Percentiles rank a stretch among this genome's conserved stretches.
Conservation (phyloP, 2,797 vertebrate species). For the Oceanodroma leucorhoa region DNA sequence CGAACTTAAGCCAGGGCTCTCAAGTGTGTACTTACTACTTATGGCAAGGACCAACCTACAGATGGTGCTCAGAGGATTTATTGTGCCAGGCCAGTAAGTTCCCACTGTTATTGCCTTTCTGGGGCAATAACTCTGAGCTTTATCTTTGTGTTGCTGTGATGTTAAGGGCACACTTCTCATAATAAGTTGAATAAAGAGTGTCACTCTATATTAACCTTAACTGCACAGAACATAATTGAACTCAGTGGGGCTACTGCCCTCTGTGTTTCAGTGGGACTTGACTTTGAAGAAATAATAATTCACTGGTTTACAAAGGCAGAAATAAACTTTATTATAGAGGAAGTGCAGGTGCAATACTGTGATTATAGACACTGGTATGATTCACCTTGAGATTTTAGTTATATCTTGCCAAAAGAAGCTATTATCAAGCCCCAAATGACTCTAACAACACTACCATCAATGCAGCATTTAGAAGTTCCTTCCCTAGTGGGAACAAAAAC, state of each 20-base stretch:
- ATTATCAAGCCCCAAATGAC: conserved; percentile 51
- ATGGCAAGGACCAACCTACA: not conserved
- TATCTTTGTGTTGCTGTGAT: not conserved
- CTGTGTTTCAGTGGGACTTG: conserved; percentile 19
- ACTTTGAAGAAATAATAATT: conserved; percentile 52
- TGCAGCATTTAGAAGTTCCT: conserved; percentile 64
- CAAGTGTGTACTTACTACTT: not conserved
- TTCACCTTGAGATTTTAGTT: conserved; percentile 53
- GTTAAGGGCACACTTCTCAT: not conserved
- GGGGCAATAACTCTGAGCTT: not conserved
- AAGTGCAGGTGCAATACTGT: not conserved
- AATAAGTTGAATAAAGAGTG: conserved; percentile 11
- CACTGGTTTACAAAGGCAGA: conserved; percentile 31
- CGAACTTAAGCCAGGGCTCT: not conserved
- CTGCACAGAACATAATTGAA: conserved; percentile 5
- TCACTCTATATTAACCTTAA: conserved; percentile 22
- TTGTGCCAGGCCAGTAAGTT: not conserved
- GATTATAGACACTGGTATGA: not conserved
- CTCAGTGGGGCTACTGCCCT: conserved; percentile 29
- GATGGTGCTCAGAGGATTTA: not conserved
- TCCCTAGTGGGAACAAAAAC: conserved; percentile 60
- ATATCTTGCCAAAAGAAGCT: conserved; percentile 54
- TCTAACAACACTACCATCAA: conserved; percentile 35
- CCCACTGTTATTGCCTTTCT: not conserved
- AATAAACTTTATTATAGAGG: conserved; percentile 42